These are phyloP conservation scores for Marcusenius ussheri DNA, from an alignment of 2,113 vertebrate genomes.

Conservation along the genomic window DNA sequence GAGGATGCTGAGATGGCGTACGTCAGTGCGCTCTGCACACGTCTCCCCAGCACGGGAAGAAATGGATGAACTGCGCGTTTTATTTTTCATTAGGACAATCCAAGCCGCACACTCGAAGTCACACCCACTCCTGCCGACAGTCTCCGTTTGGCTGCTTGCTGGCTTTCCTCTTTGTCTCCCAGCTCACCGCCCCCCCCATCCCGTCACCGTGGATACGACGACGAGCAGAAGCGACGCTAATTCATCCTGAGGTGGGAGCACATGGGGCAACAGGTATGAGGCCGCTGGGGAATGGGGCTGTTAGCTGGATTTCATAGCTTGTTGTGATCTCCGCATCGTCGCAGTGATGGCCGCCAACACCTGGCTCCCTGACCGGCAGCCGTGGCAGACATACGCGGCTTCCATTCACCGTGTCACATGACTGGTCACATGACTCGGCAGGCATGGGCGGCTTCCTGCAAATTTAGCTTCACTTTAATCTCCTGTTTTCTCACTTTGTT, in stretches of 20 bases:
- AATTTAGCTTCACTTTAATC: background rate
- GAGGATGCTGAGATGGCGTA: constrained; percentile 48
- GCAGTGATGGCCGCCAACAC: constrained; percentile 35
- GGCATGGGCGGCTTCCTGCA: background rate
- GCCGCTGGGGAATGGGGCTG: constrained; percentile 49
- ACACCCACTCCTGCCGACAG: constrained; percentile 21
- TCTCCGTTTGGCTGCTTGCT: constrained; percentile 14
- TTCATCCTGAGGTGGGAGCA: constrained; percentile 37
- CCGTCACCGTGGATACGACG: constrained; percentile 47
- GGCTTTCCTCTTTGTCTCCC: constrained; percentile 20
- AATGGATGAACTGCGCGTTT: constrained; percentile 27
- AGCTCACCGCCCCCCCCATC: constrained; percentile 28
- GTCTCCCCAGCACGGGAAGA: background rate
- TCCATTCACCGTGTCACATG: background rate
- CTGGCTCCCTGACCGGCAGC: constrained; percentile 20
- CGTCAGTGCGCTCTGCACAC: constrained; percentile 26
- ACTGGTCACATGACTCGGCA: background rate
- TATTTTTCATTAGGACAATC: background rate
- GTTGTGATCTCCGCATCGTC: constrained; percentile 58
- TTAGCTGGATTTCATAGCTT: constrained; percentile 64
- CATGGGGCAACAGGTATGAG: constrained; percentile 48
- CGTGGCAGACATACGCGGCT: background rate
- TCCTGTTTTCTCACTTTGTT: background rate
- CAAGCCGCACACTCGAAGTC: background rate
- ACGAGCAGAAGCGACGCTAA: constrained; percentile 60